Base-by-base conservation (phyloP, 2,888 invertebrate genomes). In the Limnephilus marmoratus region DNA sequence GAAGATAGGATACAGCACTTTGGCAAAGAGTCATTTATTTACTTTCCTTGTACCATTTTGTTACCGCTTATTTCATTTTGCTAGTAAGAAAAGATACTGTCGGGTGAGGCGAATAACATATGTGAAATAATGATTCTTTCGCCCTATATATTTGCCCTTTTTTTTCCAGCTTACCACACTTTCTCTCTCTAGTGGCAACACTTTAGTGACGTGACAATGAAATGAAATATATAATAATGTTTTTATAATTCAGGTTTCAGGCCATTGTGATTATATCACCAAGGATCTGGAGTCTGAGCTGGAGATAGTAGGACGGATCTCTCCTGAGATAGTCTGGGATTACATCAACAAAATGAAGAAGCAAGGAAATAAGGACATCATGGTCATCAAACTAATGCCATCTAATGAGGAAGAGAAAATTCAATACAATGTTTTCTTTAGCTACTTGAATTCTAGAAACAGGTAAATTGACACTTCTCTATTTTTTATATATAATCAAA, bases 341-440 rank as follows among this genome's bases (percentile, higher is more conserved):
- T 99, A 99, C 94, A 97, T 99, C 91, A 97, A 97, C 80, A 98
- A 99, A 95, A 98, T 99, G 96, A 98, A 98, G 94, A 98, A 98
- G 94, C 97, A 98, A 83, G 98, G 98, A 87, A 98, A 98, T 93
- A 99, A 99, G 95, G 98, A 99, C 94, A 98, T 99, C 49, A 97
- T 98, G 18, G 97, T 99, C 41, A 96, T 99, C 90, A 96, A 98
- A 93, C 96, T 99, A 90, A 97, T 98, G 94, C 98, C 99, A 0
- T 97, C 98, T 0, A 97, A 97, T 94, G 97, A 98, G 92, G 98
- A 98, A 94, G 98, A 99, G 94, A 98, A 98, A 94, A 97, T 97
- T 95, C 98, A 98, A 68, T 99, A 98, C 94, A 97, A 98, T 93
- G 97, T 98, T 37, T 96, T 99, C 91, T 99, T 98, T 95, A 98